Conservation (phyloP, 2,797 vertebrate genomes). For the Enteromius radiatus region DNA sequence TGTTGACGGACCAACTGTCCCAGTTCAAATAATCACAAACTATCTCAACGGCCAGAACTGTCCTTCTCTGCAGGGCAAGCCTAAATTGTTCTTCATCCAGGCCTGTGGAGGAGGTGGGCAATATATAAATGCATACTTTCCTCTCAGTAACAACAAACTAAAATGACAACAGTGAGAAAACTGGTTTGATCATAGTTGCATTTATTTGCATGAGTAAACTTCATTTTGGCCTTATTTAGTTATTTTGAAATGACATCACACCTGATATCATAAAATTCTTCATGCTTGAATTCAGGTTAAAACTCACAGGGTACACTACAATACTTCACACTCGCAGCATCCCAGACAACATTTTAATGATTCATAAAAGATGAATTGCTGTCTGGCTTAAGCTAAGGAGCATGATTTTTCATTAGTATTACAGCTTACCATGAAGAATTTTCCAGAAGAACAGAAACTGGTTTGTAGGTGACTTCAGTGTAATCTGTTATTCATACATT, state of each 20-base stretch:
- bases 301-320: not conserved
- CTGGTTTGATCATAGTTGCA: no score
- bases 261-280: no score
- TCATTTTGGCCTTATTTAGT: not conserved
- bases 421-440: not conserved
- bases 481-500: not conserved
- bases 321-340: not conserved
- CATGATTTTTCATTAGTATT: not conserved
- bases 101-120: constrained; percentile 93
- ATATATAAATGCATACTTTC: not conserved
- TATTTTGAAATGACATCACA: no score
- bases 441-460: not conserved
- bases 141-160: not conserved
- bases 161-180: not conserved
- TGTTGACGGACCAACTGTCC: constrained; percentile 82
- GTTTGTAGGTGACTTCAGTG: not conserved
- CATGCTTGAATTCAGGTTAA: not conserved
- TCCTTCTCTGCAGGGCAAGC: constrained; percentile 89
- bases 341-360: not conserved
- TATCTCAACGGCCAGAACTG: constrained; percentile 87
- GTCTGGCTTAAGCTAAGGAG: not conserved
- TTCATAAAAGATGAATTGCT: not conserved
- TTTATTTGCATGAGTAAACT: not conserved
- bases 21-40: constrained; percentile 87
- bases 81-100: constrained; percentile 97